phyloP scores from a whole-genome alignment of 1,140 invertebrate species.

The Drosophila littoralis region DNA sequence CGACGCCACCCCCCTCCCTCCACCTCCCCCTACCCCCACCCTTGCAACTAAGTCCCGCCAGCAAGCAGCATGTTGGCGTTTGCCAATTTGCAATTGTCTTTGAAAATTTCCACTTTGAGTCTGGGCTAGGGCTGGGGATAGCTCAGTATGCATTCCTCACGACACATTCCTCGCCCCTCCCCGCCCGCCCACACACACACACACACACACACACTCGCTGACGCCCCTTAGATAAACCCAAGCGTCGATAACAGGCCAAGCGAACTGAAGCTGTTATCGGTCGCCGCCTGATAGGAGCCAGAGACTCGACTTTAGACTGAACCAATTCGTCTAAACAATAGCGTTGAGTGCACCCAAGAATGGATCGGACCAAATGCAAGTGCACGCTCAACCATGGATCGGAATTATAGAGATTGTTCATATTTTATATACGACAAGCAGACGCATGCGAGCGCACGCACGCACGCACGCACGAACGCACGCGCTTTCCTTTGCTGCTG shows the following conservation, averaged over 20 bases:
- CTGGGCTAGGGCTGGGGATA: slow-evolving; percentile 17
- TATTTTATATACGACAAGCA: too few relatives aligned
- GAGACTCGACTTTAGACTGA: slow-evolving; percentile 20
- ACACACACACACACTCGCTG: background rate
- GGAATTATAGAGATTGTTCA: too few relatives aligned
- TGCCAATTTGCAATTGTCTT: slow-evolving; percentile 9
- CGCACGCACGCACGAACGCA: too few relatives aligned
- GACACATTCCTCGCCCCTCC: background rate
- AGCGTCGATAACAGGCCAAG: background rate
- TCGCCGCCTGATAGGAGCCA: slow-evolving; percentile 1
- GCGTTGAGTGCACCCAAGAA: background rate
- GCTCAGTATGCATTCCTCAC: slow-evolving; percentile 6
- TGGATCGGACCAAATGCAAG: background rate
- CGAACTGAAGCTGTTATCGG: slow-evolving; percentile 21
- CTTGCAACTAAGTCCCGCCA: background rate
- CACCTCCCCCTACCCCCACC: background rate
- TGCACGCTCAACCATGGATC: background rate
- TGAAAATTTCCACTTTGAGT: background rate
- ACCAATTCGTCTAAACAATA: slow-evolving; percentile 9
- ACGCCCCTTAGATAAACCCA: slow-evolving; percentile 19
- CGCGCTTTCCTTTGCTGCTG: too few relatives aligned
- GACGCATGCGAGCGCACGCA: too few relatives aligned
- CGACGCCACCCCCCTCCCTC: background rate
- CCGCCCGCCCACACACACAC: too few relatives aligned
- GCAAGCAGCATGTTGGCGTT: too few relatives aligned